phyloP scores from a whole-genome alignment of 2,113 vertebrate genomes.

The Procavia capensis region DNA sequence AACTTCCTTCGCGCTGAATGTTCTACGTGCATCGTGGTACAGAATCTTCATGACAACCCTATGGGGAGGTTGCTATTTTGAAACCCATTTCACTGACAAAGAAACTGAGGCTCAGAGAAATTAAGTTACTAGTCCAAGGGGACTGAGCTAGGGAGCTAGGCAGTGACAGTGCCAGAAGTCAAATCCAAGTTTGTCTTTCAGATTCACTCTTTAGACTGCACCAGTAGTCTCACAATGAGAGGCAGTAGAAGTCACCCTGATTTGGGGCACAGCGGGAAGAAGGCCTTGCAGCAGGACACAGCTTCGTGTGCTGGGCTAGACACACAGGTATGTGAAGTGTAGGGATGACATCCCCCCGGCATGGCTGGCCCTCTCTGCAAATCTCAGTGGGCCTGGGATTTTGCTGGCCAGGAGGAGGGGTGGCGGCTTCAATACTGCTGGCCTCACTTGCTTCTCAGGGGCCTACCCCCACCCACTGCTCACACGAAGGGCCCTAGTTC shows the following conservation, averaged over 20 bases:
- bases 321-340: neutral
- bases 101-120: neutral
- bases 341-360: neutral
- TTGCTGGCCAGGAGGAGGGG: neutral
- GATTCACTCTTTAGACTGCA: neutral
- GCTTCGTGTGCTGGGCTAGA: neutral
- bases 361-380: neutral
- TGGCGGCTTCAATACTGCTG: constrained; percentile 27
- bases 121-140: neutral
- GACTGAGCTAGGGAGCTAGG: neutral
- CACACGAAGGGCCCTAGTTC: neutral
- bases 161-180: neutral
- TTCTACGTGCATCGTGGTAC: neutral
- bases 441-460: neutral
- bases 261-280: accelerated
- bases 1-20: accelerated
- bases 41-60: neutral
- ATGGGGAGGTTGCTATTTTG: neutral
- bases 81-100: neutral
- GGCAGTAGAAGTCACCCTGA: neutral
- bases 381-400: neutral
- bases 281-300: neutral
- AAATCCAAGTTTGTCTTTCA: neutral
- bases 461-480: constrained; percentile 70
- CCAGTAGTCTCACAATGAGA: neutral